Base-by-base conservation (phyloP, 2,888 invertebrate genomes). In the Stenurella melanura region DNA sequence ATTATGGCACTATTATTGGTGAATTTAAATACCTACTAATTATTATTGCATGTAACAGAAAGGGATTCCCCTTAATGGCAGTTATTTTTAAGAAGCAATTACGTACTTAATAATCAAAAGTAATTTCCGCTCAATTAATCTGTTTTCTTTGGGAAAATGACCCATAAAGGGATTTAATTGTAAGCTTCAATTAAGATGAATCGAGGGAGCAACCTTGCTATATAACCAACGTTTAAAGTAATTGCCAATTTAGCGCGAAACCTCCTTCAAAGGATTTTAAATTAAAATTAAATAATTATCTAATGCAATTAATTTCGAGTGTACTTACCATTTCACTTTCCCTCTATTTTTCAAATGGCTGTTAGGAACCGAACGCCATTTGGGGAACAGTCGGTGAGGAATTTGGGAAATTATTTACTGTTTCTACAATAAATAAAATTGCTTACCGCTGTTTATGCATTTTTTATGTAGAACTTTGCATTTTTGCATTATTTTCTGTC, bases 211-310 rank as follows among this genome's bases (percentile, higher is more conserved):
- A 42, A 70, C 70, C 70, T 38, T 60, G 70, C 70, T 58, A 70
- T 70, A 42, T 60, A 70, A 70, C 70, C 70, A 60, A 11, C 60
- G 60, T 70, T 70, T 61, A 70, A 70, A 70, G 70, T 70, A 70
- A 70, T 70, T 70, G 70, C 70, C 70, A 70, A 70, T 70, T 70
- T 70, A 58, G 70, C 57, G 21, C 70, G 60, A 34, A 60, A 30
- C 60, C 70, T 42, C 34, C 30, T 21, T 70, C 72, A 72, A 72
- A 63, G 63, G 72, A 50, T 72, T 63, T 26, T 63, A 72, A 72
- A 72, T 63, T 72, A 72, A 72, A 72, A 72, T 72, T 72, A 63
- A 72, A 72, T 72, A 72, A 72, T 72, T 54, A 42, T 63, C 72
- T 61, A 30, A 63, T 12, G 30, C 58, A 50, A 50, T 50, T 50